Evolutionary conservation across 1,140 invertebrate genomes (phyloP), one percentile per base, ranked within the genome.

Genomic region (Ostrea denselamellosa): DNA sequence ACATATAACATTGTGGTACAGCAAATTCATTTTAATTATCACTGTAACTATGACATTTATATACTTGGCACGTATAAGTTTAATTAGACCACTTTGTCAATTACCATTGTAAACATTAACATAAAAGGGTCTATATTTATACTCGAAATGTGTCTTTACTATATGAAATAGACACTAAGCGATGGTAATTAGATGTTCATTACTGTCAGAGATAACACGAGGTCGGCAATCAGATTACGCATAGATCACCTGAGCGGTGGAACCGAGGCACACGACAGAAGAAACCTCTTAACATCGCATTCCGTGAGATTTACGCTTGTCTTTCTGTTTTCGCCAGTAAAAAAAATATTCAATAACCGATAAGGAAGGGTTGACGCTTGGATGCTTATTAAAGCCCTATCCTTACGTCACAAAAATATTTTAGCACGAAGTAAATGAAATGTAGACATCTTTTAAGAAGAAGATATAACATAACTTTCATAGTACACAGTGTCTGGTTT

Each of bases 81-180:
- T 77, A 77, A 77, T 77, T 77, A 77, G 68, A 77, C 68, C 22
- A 77, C 68, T 12, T 77, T 77, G 68, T 34, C 22, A 77, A 77
- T 77, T 77, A 77, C 12, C 68, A 25, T 12, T 77, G 68, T 77
- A 77, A 77, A 77, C 68, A 28, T 28, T 34, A 14, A 77, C 68
- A 77, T 28, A 28, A 34, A 28, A 28, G 68, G 22, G 28, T 77
- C 68, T 77, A 77, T 77, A 77, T 77, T 77, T 77, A 44, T 44
- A 77, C 68, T 34, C 68, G 25, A 9, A 77, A 77, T 77, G 68
- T 77, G 68, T 77, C 68, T 22, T 10, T 77, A 14, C 68, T 34
- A 28, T 77, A 71, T 28, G 10, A 14, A 62, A 9, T 77, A 25
- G 14, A 34, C 68, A 77, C 9, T 77, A 34, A 77, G 68, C 68